phyloP scores from a whole-genome alignment of 2,888 invertebrate species.

The Pardosa pseudoannulata region DNA sequence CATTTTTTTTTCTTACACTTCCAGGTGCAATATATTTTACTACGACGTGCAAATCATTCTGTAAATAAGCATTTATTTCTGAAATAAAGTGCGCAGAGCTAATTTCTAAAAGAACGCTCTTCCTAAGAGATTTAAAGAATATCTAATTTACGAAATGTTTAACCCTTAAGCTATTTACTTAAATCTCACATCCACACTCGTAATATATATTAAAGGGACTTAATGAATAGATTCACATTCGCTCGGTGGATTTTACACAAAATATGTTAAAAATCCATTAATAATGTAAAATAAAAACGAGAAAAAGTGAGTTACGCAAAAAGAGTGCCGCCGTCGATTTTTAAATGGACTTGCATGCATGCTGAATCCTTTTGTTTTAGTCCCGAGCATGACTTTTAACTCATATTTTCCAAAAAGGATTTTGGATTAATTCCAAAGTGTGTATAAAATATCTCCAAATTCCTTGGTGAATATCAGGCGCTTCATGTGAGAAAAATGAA shows the following conservation, averaged over 20 bases:
- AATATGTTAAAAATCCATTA: not conserved
- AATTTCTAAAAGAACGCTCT: no score
- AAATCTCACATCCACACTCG: no score
- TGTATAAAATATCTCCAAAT: not conserved
- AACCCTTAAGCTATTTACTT: no score
- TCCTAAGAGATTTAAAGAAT: no score
- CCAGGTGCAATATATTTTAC: no score
- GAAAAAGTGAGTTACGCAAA: not conserved
- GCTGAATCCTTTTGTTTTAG: not conserved
- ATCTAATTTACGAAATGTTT: no score
- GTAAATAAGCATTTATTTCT: no score
- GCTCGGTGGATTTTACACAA: not conserved
- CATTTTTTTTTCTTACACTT: no score
- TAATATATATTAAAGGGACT: no score
- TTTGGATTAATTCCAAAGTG: not conserved
- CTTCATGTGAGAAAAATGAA: conserved; percentile 17
- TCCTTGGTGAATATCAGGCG: conserved; percentile 12
- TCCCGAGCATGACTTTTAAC: not conserved
- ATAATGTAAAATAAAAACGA: not conserved
- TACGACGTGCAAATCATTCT: no score
- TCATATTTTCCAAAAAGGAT: not conserved
- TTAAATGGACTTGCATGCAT: not conserved
- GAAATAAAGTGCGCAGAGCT: no score
- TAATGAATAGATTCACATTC: no score
- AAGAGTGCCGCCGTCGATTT: not conserved